A percentile compares a stretch with the other conserved stretches of the same genome.
These are phyloP conservation scores for Drosophila anceps DNA, from an alignment of 2,888 invertebrate genomes.

Conservation along the genomic window DNA sequence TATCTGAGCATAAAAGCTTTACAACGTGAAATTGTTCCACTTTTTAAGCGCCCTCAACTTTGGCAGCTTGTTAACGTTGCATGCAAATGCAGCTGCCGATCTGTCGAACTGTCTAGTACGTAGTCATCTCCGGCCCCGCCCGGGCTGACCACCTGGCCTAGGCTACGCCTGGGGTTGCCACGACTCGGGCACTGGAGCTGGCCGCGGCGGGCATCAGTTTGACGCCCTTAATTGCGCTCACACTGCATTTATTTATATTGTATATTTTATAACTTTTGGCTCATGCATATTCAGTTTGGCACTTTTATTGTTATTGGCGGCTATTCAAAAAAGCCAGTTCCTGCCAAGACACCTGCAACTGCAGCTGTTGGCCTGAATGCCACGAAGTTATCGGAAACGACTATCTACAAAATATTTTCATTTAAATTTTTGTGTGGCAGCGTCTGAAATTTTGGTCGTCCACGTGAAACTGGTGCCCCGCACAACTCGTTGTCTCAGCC, in stretches of 20 bases:
- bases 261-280: conserved; percentile 75
- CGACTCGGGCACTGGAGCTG: not conserved
- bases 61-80: conserved; percentile 52
- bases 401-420: conserved; percentile 69
- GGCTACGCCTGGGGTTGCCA: not conserved
- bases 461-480: conserved; percentile 35
- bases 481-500: conserved; percentile 9
- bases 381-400: conserved; percentile 48
- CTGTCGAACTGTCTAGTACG: conserved; percentile 21
- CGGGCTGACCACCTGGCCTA: conserved; percentile 14
- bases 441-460: conserved; percentile 49
- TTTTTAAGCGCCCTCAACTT: conserved; percentile 37
- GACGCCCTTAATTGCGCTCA: conserved; percentile 74
- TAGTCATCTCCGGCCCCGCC: conserved; percentile 9
- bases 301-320: conserved; percentile 78
- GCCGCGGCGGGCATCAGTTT: conserved; percentile 45
- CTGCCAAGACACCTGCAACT: conserved; percentile 46
- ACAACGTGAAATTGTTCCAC: conserved; percentile 10
- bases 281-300: conserved; percentile 77
- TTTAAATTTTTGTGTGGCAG: conserved; percentile 68
- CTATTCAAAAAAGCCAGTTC: conserved; percentile 58
- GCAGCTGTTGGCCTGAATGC: conserved; percentile 43
- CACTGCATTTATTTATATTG: conserved; percentile 78
- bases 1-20: conserved; percentile 19
- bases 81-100: conserved; percentile 54